These are phyloP conservation scores for Bombylius discolor DNA, from an alignment of 2,888 invertebrate species.

Conservation along the genomic window DNA sequence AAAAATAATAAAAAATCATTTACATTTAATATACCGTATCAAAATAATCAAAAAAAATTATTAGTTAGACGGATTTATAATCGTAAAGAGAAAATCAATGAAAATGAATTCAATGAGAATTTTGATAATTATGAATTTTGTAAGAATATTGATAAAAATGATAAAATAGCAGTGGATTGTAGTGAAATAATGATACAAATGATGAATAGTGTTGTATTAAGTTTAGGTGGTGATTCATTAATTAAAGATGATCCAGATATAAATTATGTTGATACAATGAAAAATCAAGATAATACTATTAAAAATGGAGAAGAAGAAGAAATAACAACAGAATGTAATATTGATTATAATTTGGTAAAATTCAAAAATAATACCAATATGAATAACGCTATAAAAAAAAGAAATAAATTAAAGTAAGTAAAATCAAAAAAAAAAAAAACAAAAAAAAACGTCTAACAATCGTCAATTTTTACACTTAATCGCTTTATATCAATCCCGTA, in stretches of 20 bases:
- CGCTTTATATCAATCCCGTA: no score
- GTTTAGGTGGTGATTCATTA: conserved; percentile 43
- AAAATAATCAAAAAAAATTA: conserved; percentile 43
- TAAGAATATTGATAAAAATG: conserved; percentile 8
- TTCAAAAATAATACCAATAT: conserved; percentile 21
- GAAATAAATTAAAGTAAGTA: neutral
- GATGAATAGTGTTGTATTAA: conserved; percentile 47
- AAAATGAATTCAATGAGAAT: neutral
- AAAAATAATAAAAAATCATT: conserved; percentile 32
- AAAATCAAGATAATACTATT: conserved; percentile 15
- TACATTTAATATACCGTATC: conserved; percentile 45
- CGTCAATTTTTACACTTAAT: neutral
- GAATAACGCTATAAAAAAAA: neutral
- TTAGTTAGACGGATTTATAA: conserved; percentile 38
- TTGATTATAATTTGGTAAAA: neutral
- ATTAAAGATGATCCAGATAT: conserved; percentile 32
- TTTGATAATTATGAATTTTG: conserved; percentile 21
- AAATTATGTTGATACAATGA: conserved; percentile 16
- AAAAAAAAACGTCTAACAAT: neutral
- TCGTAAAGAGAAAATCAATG: neutral
- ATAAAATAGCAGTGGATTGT: conserved; percentile 24
- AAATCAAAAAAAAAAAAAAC: no score
- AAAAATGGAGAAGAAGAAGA: neutral
- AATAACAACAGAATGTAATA: conserved; percentile 27
- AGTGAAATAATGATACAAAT: conserved; percentile 40